Evolutionary conservation across 2,113 vertebrate genomes (phyloP).

Genomic region (Passer domesticus): DNA sequence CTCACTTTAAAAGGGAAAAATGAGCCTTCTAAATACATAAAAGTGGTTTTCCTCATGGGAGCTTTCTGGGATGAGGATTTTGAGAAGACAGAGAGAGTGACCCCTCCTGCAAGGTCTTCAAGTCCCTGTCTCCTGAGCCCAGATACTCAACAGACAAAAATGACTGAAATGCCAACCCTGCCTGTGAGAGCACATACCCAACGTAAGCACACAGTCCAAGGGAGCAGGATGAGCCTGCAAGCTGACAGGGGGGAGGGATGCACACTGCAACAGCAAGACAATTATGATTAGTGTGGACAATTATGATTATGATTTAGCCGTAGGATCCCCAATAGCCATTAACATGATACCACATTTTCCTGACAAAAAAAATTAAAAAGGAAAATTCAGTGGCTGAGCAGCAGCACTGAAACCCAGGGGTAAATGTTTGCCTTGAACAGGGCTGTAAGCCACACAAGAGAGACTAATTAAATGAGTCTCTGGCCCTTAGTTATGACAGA

Average conservation of each 20-base stretch:
- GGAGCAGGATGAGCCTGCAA: not conserved
- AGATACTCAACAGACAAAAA: not conserved
- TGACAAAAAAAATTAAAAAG: conserved; percentile 3
- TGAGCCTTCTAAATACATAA: not conserved
- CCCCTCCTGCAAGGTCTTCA: not conserved
- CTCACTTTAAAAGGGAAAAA: not conserved
- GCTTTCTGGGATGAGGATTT: not conserved
- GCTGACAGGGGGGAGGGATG: not conserved
- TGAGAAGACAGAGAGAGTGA: not conserved
- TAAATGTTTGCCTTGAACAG: not conserved
- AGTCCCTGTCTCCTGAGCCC: not conserved
- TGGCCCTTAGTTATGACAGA: not conserved
- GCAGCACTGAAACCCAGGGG: not conserved
- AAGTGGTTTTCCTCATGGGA: not conserved
- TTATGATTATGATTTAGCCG: conserved; percentile 40
- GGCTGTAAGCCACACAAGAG: not conserved
- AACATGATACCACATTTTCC: conserved; percentile 16
- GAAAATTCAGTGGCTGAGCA: conserved; percentile 5
- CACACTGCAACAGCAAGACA: conserved; percentile 13
- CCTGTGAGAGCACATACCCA: not conserved
- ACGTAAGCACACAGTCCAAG: fast-evolving
- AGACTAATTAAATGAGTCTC: conserved; percentile 3
- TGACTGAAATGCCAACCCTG: not conserved
- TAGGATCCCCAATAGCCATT: conserved; percentile 39
- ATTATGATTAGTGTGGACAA: conserved; percentile 47